Base-by-base conservation (phyloP, 92 coral and sea anemone genomes). In the Umimayanthus chanpuru region DNA sequence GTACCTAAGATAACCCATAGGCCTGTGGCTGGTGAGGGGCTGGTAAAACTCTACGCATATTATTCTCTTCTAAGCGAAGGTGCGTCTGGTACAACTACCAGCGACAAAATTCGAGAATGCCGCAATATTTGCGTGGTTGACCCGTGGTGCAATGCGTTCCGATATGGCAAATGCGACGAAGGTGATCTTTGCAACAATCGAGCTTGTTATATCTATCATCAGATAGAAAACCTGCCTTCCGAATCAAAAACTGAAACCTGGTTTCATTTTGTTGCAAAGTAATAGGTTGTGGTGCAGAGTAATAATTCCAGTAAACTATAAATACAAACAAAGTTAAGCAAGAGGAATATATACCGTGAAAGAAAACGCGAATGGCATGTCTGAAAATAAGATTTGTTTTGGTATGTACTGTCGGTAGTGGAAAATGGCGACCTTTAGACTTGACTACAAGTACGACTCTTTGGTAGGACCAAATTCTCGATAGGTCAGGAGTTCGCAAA, bases 211-310 rank as follows among this genome's bases (percentile, higher is more conserved):
- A 64, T 64, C 2, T 64, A 18, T 64, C 70, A 64, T n/a, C 21
- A 64, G 23, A 64, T 64, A 23, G 70, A 64, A 20, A 65, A 65
- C 26, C 71, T 65, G n/a, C 26, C 71, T 65, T 12, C n/a, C 26
- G 71, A 65, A 20, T 5, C 23, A 1, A 65, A 65, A 65, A 25
- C 25, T 12, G 71, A 20, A 20, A 65, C 71, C 26, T 5, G 23
- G 71, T 65, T 65, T 25, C 71, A 65, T 65, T 65, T 65, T 65
- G 71, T 65, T 65, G 71, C 71, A 12, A 65, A 65, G 71, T 65
- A 65, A 65, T 44, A 44, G 49, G 49, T 44, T 44, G 6, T 5
- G 49, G 49, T 44, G 49, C 49, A 44, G 9, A 44, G 9, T 44
- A 44, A 43, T 7, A 43, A 43, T 7, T 43, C 47, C 47, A 7